Percentiles rank a stretch among this genome's conserved stretches.
Evolutionary conservation across 2,797 vertebrate species (phyloP).

Genomic region (Sternarchorhynchus goeldii): DNA sequence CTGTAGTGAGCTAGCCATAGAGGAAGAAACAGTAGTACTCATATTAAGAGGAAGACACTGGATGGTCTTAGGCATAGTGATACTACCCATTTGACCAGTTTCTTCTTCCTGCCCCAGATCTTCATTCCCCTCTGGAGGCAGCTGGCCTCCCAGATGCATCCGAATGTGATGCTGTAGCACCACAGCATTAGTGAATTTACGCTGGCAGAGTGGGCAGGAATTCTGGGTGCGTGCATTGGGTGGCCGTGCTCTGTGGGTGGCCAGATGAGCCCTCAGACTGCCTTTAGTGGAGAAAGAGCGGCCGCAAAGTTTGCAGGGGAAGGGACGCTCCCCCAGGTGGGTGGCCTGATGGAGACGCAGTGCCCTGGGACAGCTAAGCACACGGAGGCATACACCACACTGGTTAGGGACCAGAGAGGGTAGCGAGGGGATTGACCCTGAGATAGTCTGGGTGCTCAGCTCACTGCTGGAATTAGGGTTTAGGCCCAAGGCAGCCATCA

Average conservation of each 20-base stretch:
- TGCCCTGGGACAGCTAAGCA: conserved; percentile 88
- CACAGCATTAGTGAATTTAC: conserved; percentile 91
- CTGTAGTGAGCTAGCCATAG: conserved; percentile 50
- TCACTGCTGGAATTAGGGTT: conserved; percentile 67
- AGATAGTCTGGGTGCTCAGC: conserved; percentile 61
- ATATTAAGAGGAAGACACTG: conserved; percentile 74
- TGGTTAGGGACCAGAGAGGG: conserved; percentile 80
- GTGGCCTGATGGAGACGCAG: conserved; percentile 89
- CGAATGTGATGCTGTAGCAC: conserved; percentile 92
- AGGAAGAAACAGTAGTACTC: conserved; percentile 57
- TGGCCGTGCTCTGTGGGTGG: conserved; percentile 86
- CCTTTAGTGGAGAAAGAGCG: conserved; percentile 91
- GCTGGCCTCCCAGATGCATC: conserved; percentile 90
- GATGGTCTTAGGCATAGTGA: conserved; percentile 58
- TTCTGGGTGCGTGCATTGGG: conserved; percentile 84
- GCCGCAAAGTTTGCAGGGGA: conserved; percentile 90
- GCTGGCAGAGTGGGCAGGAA: conserved; percentile 90
- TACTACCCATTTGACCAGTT: conserved; percentile 44
- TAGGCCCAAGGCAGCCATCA: conserved; percentile 79
- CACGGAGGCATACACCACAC: conserved; percentile 87
- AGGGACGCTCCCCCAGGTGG: conserved; percentile 88
- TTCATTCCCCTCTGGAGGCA: conserved; percentile 76
- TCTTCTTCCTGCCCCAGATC: conserved; percentile 59
- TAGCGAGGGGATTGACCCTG: conserved; percentile 62
- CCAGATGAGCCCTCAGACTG: conserved; percentile 87